Conservation (phyloP, 1,140 invertebrate species). For the Asobara japonica region DNA sequence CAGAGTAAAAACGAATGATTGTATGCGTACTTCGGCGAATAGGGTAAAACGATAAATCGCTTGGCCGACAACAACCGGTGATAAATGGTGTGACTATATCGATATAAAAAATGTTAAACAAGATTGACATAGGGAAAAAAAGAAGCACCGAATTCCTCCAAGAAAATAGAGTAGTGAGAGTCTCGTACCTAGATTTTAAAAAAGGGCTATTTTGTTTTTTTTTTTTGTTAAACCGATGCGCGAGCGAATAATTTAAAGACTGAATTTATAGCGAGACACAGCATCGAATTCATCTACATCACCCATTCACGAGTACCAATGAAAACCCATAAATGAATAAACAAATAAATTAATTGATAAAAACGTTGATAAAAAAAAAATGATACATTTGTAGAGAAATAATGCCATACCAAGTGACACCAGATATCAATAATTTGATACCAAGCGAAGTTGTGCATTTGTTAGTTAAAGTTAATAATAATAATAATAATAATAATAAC, state of each 20-base stretch:
- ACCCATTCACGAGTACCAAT: constrained; percentile 36
- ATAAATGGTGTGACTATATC: background rate
- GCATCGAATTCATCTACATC: constrained; percentile 48
- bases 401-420: constrained; percentile 19
- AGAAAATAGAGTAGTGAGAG: background rate
- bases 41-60: background rate
- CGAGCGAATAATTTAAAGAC: constrained; percentile 62
- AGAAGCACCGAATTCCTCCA: background rate
- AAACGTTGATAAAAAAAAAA: too few species aligned
- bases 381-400: constrained; percentile 29
- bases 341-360: too few species aligned
- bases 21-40: constrained; percentile 5
- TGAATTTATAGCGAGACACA: constrained; percentile 59
- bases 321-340: too few species aligned
- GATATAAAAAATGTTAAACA: background rate
- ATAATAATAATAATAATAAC: constrained; percentile 20
- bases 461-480: constrained; percentile 47
- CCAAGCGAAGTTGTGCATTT: constrained; percentile 56
- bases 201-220: constrained; percentile 7
- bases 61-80: background rate
- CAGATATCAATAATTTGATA: constrained; percentile 62
- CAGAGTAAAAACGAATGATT: background rate
- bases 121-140: background rate
- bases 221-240: constrained; percentile 55
- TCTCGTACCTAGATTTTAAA: constrained; percentile 22